phyloP scores from a whole-genome alignment of 2,113 vertebrate species.

The Orientallactaga bullata region DNA sequence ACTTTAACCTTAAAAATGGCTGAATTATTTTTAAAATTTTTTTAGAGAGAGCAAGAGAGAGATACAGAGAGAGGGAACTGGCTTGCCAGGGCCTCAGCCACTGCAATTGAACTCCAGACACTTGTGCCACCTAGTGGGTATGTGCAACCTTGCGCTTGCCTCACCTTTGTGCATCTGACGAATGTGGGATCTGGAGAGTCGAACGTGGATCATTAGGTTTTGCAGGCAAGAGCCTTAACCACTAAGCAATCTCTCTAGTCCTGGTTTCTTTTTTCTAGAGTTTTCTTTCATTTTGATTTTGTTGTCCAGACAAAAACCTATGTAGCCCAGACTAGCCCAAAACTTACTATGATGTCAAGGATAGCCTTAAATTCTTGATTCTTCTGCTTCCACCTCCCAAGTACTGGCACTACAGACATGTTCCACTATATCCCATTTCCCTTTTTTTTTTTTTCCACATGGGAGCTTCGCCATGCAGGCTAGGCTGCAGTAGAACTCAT shows the following conservation, averaged over 20 bases:
- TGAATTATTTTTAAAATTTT: background rate
- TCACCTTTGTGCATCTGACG: no score
- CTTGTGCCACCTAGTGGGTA: no score
- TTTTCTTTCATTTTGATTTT: background rate
- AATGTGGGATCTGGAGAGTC: no score
- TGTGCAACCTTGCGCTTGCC: no score
- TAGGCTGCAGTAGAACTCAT: background rate
- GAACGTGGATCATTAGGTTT: no score
- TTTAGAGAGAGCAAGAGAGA: no score
- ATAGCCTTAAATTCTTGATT: background rate
- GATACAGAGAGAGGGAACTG: no score
- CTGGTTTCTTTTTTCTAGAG: no score
- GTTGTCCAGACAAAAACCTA: background rate
- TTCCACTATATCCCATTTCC: background rate
- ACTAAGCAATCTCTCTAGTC: no score
- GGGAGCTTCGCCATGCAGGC: background rate
- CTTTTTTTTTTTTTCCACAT: background rate
- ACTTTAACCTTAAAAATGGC: slow-evolving; percentile 6
- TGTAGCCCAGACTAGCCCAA: background rate
- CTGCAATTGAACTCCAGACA: no score
- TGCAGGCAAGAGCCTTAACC: no score
- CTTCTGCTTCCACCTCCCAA: background rate
- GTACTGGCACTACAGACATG: background rate
- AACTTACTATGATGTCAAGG: background rate
- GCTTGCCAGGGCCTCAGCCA: no score